A percentile compares a stretch with the other conserved stretches of the same genome.
Conservation (phyloP, 2,888 invertebrate species). For the Smittia aterrima region DNA sequence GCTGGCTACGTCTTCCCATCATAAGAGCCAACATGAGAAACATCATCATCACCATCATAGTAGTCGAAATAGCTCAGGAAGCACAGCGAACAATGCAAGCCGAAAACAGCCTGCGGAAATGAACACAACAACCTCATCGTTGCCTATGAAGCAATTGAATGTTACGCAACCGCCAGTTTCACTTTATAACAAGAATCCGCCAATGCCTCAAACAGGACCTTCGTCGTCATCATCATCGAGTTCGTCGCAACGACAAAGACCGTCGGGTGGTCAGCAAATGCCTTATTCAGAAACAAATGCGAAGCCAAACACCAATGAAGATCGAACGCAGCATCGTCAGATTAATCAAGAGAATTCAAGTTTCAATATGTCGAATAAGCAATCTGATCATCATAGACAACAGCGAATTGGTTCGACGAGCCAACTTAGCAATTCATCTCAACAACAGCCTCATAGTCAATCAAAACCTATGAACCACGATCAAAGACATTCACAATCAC, state of each 20-base stretch:
- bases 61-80: neutral
- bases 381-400: neutral
- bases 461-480: neutral
- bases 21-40: slow-evolving; percentile 7
- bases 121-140: neutral
- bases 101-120: neutral
- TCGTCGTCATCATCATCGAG: slow-evolving; percentile 1
- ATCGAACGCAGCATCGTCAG: neutral
- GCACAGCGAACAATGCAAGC: neutral
- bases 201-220: neutral
- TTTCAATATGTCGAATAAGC: neutral
- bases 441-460: neutral
- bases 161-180: neutral
- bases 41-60: slow-evolving; percentile 38
- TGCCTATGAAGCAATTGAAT: neutral
- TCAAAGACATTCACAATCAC: neutral
- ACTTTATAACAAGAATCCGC: neutral
- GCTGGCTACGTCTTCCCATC: slow-evolving; percentile 43
- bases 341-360: neutral
- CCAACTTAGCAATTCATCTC: neutral
- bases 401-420: neutral
- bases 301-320: neutral
- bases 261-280: neutral
- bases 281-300: neutral
- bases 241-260: slow-evolving; percentile 3